Evolutionary conservation across 1,140 invertebrate genomes (phyloP).

Genomic region (Listronotus oregonensis): DNA sequence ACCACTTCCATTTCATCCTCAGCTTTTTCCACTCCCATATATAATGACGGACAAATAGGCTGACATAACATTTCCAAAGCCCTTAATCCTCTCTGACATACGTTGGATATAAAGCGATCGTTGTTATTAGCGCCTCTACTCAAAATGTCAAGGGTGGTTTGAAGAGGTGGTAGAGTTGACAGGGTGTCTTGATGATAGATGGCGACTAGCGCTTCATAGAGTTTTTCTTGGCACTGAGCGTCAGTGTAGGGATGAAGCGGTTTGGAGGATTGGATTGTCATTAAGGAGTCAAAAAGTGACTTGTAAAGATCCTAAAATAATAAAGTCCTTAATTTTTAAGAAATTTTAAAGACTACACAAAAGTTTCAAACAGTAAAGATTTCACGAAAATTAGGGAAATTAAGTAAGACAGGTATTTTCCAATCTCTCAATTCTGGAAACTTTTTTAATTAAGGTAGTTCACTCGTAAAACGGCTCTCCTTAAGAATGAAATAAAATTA

Average conservation of each 20-base stretch:
- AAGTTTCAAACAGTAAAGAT: no score
- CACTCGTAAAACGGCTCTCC: no score
- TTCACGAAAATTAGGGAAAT: no score
- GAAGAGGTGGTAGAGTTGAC: constrained; percentile 22
- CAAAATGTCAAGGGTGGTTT: constrained; percentile 30
- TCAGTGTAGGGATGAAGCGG: constrained; percentile 32
- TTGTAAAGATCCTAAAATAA: constrained; percentile 37
- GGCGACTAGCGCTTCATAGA: constrained; percentile 38
- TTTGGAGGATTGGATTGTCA: constrained; percentile 20
- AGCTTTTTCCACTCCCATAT: constrained; percentile 6
- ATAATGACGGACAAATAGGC: constrained; percentile 36
- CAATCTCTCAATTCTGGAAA: no score
- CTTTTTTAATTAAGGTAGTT: no score
- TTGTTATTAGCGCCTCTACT: constrained; percentile 23
- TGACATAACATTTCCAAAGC: constrained; percentile 32
- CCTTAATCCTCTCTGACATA: constrained; percentile 28
- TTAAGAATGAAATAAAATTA: no score
- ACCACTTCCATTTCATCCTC: neutral
- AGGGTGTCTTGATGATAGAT: constrained; percentile 36
- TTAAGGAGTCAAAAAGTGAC: constrained; percentile 24
- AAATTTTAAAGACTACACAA: neutral
- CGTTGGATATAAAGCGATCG: constrained; percentile 11
- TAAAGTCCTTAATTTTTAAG: neutral
- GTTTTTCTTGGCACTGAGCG: constrained; percentile 26
- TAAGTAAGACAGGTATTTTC: no score